phyloP scores from a whole-genome alignment of 2,113 vertebrate genomes.

The Mesembrinibis cayennensis region DNA sequence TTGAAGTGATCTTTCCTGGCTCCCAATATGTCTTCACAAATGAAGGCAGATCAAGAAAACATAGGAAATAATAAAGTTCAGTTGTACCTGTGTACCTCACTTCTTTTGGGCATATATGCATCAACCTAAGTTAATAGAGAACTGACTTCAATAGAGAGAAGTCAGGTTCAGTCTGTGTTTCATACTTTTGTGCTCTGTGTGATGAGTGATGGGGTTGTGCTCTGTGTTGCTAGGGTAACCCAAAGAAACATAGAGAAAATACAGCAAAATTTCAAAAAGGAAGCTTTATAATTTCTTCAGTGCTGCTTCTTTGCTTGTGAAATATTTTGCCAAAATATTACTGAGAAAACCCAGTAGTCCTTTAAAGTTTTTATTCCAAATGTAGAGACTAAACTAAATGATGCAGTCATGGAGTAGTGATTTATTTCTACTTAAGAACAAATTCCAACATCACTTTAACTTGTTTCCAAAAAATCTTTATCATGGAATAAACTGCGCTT shows the following conservation, averaged over 20 bases:
- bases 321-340: constrained; percentile 33
- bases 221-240: constrained; percentile 28
- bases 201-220: background rate
- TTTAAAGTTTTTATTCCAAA: background rate
- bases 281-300: background rate
- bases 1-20: background rate
- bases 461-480: background rate
- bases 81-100: background rate
- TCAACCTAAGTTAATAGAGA: background rate
- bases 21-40: background rate
- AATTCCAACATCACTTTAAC: background rate
- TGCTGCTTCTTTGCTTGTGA: background rate
- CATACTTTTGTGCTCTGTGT: background rate
- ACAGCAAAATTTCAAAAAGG: background rate
- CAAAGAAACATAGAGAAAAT: background rate
- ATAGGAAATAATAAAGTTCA: background rate
- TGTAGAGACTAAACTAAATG: background rate
- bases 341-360: constrained; percentile 5
- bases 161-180: background rate
- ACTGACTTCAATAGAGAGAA: background rate
- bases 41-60: background rate
- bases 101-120: background rate
- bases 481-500: background rate
- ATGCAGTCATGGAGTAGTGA: background rate
- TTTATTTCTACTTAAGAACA: constrained; percentile 8